Evolutionary conservation across 2,888 invertebrate genomes (phyloP), one percentile per base, ranked within the genome.

Genomic region (Acanthopleura granulata): DNA sequence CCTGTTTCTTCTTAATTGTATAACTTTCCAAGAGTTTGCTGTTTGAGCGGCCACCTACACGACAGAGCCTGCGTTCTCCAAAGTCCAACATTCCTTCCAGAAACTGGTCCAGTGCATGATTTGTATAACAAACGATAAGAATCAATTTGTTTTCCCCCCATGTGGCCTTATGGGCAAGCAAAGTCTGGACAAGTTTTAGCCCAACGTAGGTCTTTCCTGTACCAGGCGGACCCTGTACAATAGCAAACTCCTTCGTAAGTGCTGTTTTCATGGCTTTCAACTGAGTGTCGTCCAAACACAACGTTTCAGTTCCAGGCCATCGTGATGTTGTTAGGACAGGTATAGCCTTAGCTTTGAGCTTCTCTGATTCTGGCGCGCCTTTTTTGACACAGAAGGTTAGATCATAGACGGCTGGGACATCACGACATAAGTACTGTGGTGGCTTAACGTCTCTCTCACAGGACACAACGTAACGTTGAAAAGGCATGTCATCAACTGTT

Each of bases 71-170:
- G 3, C 27, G 12, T 11, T 22, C 12, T 0, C 27, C 27, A 30
- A 71, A 71, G 11, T 74, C 72, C 15, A 77, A 73, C 9, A 85
- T 79, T 0, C 86, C 94, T 87, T 95, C 94, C 51, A 96, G 90
- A 87, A 96, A 96, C 87, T 96, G 95, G 91, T 96, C 96, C 66
- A 97, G 90, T 9, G 96, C 96, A 88, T 96, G 95, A 91, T 97
- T 96, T 12, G 96, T 96, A 87, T 94, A 95, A 84, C 95, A 95
- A 27, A 96, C 93, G 0, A 96, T 91, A 14, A 96, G 91, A 88
- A 96, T 94, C 0, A 95, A 94, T 22, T 62, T 51, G 0, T 30
- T 62, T n/a, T 25, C 14, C 9, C 40, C 25, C 79, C 80, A 79
- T 25, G 73, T 14, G 15, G 50, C 27, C 3, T 77, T 75, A 86